Conservation (phyloP, 1,140 invertebrate genomes). For the Himalopsyche phryganea region DNA sequence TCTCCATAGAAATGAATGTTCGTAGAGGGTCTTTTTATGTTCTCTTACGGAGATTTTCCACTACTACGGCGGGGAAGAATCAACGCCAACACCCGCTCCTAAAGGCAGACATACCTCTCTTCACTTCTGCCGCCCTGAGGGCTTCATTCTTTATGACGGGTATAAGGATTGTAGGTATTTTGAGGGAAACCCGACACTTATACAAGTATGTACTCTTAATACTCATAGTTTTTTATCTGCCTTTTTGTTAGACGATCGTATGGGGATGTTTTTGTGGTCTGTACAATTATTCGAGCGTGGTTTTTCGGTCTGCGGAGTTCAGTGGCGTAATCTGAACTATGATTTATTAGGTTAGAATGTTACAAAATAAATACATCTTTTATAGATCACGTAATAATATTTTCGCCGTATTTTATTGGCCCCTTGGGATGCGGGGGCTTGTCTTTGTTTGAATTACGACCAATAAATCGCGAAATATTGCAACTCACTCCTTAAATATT, state of each 20-base stretch:
- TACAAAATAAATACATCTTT: slow-evolving; percentile 24
- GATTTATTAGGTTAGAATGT: slow-evolving; percentile 18
- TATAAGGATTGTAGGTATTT: not conserved
- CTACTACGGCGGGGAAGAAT: not conserved
- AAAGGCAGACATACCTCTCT: not conserved
- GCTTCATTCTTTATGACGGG: not conserved
- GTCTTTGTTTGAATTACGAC: not conserved
- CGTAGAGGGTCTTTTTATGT: slow-evolving; percentile 26
- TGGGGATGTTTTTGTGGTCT: not conserved
- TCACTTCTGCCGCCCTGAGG: not conserved
- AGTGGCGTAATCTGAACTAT: slow-evolving; percentile 16
- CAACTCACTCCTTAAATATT: not conserved
- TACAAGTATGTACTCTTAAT: not conserved
- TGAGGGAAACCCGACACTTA: not conserved
- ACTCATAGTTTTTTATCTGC: slow-evolving; percentile 3
- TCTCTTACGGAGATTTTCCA: slow-evolving; percentile 21
- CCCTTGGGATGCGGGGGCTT: slow-evolving; percentile 8
- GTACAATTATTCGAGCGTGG: not conserved
- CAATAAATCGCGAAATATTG: slow-evolving; percentile 2
- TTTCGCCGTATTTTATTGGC: slow-evolving; percentile 13
- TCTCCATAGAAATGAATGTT: slow-evolving; percentile 30
- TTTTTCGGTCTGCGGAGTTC: not conserved
- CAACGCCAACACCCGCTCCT: too few species aligned
- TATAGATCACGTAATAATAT: slow-evolving; percentile 22
- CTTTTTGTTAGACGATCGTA: not conserved